Percentiles rank a stretch among this genome's conserved stretches.
phyloP scores from a whole-genome alignment of 2,888 invertebrate species.

The Notodonta dromedarius region DNA sequence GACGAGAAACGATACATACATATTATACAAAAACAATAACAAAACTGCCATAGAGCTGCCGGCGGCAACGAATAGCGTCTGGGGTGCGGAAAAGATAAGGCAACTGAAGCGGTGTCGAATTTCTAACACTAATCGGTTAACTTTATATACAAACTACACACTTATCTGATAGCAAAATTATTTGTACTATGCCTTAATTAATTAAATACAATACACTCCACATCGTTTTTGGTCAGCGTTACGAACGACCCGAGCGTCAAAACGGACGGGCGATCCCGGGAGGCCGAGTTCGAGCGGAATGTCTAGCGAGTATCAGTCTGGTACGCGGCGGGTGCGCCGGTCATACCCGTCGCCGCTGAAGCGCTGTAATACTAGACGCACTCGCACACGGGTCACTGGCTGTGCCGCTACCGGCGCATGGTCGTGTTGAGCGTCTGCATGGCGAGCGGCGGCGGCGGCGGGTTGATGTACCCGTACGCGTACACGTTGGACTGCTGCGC shows the following conservation, averaged over 20 bases:
- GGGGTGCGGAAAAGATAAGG: constrained; percentile 54
- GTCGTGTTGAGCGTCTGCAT: constrained; percentile 91
- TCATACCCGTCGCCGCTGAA: background rate
- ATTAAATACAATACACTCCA: constrained; percentile 40
- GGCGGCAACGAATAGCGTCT: constrained; percentile 1
- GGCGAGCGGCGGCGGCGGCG: constrained; percentile 82
- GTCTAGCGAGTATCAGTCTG: constrained; percentile 36
- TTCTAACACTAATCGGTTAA: constrained; percentile 35
- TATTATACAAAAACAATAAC: constrained; percentile 49
- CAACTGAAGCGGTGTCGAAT: constrained; percentile 67
- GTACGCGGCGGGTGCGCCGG: background rate
- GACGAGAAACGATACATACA: constrained; percentile 54
- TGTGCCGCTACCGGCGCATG: constrained; percentile 83
- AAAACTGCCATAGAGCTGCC: constrained; percentile 43
- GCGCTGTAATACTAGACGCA: background rate
- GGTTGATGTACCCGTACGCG: constrained; percentile 89
- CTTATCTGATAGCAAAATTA: constrained; percentile 51
- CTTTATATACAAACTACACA: constrained; percentile 59
- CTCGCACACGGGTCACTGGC: background rate
- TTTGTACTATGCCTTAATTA: constrained; percentile 75
- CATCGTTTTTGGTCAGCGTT: constrained; percentile 51
- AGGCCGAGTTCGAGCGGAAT: constrained; percentile 32
- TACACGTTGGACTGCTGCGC: constrained; percentile 92
- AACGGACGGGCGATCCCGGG: constrained; percentile 12
- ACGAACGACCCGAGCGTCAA: constrained; percentile 15